These are phyloP conservation scores for Crematogaster levior DNA, from an alignment of 2,888 invertebrate genomes.

Conservation along the genomic window DNA sequence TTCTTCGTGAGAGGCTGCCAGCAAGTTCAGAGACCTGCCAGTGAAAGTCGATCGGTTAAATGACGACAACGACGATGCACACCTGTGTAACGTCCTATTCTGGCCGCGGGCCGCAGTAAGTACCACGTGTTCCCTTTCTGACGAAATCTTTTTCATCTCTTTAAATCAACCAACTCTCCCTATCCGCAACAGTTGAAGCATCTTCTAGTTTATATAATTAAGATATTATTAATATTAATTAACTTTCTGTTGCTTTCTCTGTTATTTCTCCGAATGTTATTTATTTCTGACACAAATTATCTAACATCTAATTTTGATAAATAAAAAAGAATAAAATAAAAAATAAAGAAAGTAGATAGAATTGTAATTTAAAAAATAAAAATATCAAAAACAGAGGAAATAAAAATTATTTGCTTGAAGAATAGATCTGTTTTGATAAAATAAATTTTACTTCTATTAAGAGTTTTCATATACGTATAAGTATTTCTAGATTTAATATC, in stretches of 20 bases:
- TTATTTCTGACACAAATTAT: not conserved
- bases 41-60: constrained; percentile 80
- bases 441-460: not conserved
- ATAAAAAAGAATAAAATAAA: not conserved
- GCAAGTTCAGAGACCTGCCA: constrained; percentile 81
- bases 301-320: not conserved
- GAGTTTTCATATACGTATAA: not conserved
- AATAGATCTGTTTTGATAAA: not conserved
- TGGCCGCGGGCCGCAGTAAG: constrained; percentile 1
- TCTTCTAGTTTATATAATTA: no score
- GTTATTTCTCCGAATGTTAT: not conserved
- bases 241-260: not conserved
- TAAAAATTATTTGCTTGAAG: not conserved
- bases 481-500: not conserved
- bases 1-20: constrained; percentile 46
- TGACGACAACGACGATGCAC: constrained; percentile 66
- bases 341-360: not conserved
- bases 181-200: not conserved
- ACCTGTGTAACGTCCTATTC: constrained; percentile 65
- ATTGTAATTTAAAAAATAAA: not conserved
- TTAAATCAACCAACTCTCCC: not conserved
- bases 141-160: constrained; percentile 41
- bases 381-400: not conserved
- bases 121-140: constrained; percentile 21
- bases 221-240: not conserved